Evolutionary conservation across 2,797 vertebrate species (phyloP), one percentile per base, ranked within the genome.

Genomic region (Syncerus caffer): DNA sequence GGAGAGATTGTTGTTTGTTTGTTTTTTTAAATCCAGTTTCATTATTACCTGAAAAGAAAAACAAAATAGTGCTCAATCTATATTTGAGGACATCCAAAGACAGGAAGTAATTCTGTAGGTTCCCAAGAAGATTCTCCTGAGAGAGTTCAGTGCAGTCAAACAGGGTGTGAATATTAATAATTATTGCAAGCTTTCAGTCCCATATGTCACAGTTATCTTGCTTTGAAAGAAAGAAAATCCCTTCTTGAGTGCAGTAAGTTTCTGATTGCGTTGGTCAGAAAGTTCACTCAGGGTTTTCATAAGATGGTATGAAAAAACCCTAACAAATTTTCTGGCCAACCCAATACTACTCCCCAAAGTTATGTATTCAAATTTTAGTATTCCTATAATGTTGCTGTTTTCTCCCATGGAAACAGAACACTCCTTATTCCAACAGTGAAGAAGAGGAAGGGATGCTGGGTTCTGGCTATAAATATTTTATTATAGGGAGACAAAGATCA

Each of bases 401-500:
- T 89, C 57, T 71, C 71, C 16, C 10, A 4, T 45, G 71, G 57
- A 93, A 45, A 34, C 47, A 82, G n/a, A 93, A 60, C 10, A 42
- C 6, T 83, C 78, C n/a, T 91, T 93, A 60, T 92, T 95, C 58
- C 53, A 92, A 57, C 38, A 83, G 19, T 34, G 60, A 92, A n/a
- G 45, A 51, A 86, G 42, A 89, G 27, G 78, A 85, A 85, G 58
- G 51, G 57, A 57, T 92, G 71, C 15, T n/a, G 78, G 71, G 29
- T 23, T 95, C 58, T 58, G 50, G 23, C 55, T 93, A 57, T 97
- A 95, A 97, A 96, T 97, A 96, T 96, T 97, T 97, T 85, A 93
- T 97, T 85, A n/a, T 92, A 47, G 27, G 57, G 64, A 97, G 47
- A 84, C 51, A 62, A 38, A 95, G 95, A 96, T 94, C 90, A 85